These are phyloP conservation scores for Ophion ventricosus DNA, from an alignment of 2,888 invertebrate species.

Conservation along the genomic window DNA sequence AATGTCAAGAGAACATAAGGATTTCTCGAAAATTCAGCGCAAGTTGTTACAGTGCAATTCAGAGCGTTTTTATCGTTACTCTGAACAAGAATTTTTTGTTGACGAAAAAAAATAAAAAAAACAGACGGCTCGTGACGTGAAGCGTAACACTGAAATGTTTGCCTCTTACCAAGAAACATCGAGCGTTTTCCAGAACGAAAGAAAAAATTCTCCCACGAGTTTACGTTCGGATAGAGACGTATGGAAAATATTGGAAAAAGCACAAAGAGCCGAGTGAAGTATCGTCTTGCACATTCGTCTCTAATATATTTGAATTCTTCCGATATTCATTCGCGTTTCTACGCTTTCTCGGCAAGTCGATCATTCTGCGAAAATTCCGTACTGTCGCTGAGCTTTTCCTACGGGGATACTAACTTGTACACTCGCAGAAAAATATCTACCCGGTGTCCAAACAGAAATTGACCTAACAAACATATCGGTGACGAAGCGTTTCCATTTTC, in stretches of 20 bases:
- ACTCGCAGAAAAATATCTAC: background rate
- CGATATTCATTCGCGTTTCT: slow-evolving; percentile 1
- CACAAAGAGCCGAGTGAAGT: background rate
- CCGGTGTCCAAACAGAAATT: background rate
- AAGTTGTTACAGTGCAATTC: no score
- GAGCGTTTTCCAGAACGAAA: background rate
- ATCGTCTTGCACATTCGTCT: slow-evolving; percentile 1
- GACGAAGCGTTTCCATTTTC: no score
- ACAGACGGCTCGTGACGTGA: background rate
- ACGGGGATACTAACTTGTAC: background rate
- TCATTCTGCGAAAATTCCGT: background rate
- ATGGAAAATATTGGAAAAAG: slow-evolving; percentile 21
- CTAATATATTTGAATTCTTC: slow-evolving; percentile 2
- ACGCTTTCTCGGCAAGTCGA: no score
- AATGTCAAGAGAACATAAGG: no score
- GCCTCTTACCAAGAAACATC: background rate
- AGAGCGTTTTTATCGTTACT: background rate
- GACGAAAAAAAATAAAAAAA: background rate
- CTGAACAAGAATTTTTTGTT: background rate
- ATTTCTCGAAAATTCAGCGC: no score
- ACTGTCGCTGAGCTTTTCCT: background rate
- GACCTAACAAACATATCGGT: background rate
- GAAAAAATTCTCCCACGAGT: background rate
- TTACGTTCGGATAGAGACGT: background rate
- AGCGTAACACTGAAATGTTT: background rate